Percentiles rank a stretch among this genome's conserved stretches.
Evolutionary conservation across 2,797 vertebrate genomes (phyloP).

Genomic region (Allobates femoralis): DNA sequence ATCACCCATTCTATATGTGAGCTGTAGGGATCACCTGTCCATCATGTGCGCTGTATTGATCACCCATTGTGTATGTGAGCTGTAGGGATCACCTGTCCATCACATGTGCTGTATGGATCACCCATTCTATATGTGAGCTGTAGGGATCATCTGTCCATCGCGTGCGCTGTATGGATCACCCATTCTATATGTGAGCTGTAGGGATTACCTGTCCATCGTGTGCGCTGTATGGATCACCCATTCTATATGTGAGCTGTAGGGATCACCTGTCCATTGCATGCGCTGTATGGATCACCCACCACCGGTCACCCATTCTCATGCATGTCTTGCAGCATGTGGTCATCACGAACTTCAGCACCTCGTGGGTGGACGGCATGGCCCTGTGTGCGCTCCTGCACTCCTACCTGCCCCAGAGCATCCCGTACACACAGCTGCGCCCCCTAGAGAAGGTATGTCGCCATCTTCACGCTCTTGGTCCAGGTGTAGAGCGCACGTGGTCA

Average conservation of each 20-base stretch:
- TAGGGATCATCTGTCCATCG: no score
- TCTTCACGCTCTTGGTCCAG: neutral
- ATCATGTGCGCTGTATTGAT: no score
- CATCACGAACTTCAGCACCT: constrained; percentile 84
- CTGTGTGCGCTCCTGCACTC: constrained; percentile 82
- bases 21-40: no score
- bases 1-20: no score
- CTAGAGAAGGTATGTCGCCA: constrained; percentile 73
- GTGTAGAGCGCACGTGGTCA: neutral
- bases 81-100: no score
- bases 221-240: no score
- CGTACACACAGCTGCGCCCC: constrained; percentile 73
- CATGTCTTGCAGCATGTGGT: constrained; percentile 76
- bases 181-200: no score
- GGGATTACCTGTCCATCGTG: no score
- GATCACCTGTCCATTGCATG: neutral
- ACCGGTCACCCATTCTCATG: neutral
- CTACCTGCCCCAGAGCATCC: constrained; percentile 75
- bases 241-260: neutral
- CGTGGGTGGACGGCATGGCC: constrained; percentile 82
- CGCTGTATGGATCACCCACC: neutral
- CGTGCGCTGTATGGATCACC: no score
- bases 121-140: no score
- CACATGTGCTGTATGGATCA: no score
- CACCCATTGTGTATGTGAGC: no score